Evolutionary conservation across 2,888 invertebrate genomes (phyloP), one percentile per base, ranked within the genome.

Genomic region (Tineola bisselliella): DNA sequence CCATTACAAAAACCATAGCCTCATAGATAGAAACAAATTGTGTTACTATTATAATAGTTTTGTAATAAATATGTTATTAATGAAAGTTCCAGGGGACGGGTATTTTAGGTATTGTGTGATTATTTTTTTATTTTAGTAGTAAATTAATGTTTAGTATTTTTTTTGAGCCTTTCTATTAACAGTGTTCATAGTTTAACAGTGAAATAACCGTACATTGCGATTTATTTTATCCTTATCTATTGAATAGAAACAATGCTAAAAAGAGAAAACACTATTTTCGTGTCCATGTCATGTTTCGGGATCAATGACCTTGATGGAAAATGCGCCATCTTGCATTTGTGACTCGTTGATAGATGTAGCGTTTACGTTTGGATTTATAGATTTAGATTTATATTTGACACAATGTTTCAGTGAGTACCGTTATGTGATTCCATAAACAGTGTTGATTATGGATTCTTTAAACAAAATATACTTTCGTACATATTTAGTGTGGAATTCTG

Each of bases 401-500:
- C 71, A 79, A 86, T 86, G 86, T 81, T 79, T 79, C 77, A 78
- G 86, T 86, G 86, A 86, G 84, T 87, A 84, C 15, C 10, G 2
- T 18, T 15, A 19, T 60, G 17, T 18, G 11, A 44, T 44, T 18
- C 12, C 8, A 33, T 44, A 8, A 43, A 18, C 11, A 81, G 74
- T 69, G 66, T 66, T 67, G 69, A 67, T 70, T 69, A 69, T 68
- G 69, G 61, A 65, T 62, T 65, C 66, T 64, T 65, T 63, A 63
- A 63, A 63, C 64, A 66, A 70, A 63, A 69, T 67, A 66, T 68
- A 71, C 72, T 69, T 66, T 65, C 65, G 66, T 69, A 70, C 73
- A 68, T 70, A 69, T 70, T 79, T 81, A 82, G 83, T 87, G 87
- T 87, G 83, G 79, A 81, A 81, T 76, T 84, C 87, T 84, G 84